These are phyloP conservation scores for Lota lota DNA, from an alignment of 2,113 vertebrate species.

Conservation along the genomic window DNA sequence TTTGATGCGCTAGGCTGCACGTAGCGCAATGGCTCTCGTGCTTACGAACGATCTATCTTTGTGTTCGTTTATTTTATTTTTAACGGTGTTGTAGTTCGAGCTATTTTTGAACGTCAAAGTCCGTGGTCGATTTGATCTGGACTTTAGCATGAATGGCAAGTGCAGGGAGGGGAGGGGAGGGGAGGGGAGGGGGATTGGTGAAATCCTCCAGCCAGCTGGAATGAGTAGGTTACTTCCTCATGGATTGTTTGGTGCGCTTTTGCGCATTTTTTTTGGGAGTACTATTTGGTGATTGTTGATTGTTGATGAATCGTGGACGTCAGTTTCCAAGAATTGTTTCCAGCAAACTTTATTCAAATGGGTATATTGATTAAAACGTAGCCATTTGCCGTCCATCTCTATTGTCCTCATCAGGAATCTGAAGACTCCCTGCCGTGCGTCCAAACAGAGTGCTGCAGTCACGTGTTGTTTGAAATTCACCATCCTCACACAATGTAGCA, in stretches of 20 bases:
- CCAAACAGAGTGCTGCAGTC: conserved; percentile 64
- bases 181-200: neutral
- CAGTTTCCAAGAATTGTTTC: neutral
- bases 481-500: conserved; percentile 31
- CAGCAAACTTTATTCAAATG: conserved; percentile 33
- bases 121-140: neutral
- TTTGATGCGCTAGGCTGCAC: conserved; percentile 1
- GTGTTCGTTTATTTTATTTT: neutral
- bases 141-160: conserved; percentile 36
- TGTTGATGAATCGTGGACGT: too few species aligned
- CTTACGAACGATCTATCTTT: conserved; percentile 14
- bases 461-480: conserved; percentile 65
- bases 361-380: neutral
- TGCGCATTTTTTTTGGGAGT: conserved; percentile 20
- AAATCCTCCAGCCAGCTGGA: conserved; percentile 11
- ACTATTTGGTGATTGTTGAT: conserved; percentile 7
- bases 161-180: conserved; percentile 13
- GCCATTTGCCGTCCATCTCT: conserved; percentile 44
- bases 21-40: too few species aligned
- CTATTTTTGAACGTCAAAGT: conserved; percentile 10
- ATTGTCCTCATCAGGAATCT: conserved; percentile 44
- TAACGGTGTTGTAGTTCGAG: conserved; percentile 9
- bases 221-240: conserved; percentile 11
- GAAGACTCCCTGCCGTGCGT: conserved; percentile 43
- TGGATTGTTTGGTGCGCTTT: conserved; percentile 15